Conservation (phyloP, 2,797 vertebrate genomes). For the Nothura maculosa region DNA sequence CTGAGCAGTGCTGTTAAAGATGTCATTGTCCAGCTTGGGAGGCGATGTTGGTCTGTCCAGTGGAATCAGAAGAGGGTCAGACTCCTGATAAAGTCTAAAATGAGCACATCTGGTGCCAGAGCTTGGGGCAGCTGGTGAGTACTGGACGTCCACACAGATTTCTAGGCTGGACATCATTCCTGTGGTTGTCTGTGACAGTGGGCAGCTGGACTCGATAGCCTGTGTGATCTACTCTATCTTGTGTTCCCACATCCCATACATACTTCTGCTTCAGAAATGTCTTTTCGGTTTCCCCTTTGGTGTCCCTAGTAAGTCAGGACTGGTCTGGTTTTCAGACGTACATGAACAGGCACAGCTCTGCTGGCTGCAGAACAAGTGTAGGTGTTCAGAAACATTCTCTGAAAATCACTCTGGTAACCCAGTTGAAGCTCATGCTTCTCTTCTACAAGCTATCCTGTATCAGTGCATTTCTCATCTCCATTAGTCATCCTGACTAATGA, state of each 20-base stretch:
- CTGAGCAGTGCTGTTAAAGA: accelerated
- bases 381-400: slow-evolving; percentile 40
- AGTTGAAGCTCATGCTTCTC: slow-evolving; percentile 38
- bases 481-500: slow-evolving; percentile 69
- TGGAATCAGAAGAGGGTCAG: accelerated
- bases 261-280: not conserved
- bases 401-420: slow-evolving; percentile 8
- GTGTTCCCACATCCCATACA: not conserved
- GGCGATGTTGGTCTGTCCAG: accelerated
- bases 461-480: slow-evolving; percentile 45
- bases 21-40: not conserved
- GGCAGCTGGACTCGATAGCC: not conserved
- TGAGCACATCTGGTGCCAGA: not conserved
- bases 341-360: not conserved
- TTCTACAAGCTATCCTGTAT: not conserved
- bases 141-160: not conserved
- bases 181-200: not conserved
- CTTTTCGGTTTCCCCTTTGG: not conserved
- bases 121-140: not conserved
- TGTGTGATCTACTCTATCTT: not conserved
- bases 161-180: not conserved
- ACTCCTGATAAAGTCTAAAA: not conserved
- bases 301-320: not conserved
- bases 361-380: not conserved
- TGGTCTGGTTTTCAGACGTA: not conserved